Conservation (phyloP, 1,140 invertebrate genomes). For the Oncopodura yosiiana region DNA sequence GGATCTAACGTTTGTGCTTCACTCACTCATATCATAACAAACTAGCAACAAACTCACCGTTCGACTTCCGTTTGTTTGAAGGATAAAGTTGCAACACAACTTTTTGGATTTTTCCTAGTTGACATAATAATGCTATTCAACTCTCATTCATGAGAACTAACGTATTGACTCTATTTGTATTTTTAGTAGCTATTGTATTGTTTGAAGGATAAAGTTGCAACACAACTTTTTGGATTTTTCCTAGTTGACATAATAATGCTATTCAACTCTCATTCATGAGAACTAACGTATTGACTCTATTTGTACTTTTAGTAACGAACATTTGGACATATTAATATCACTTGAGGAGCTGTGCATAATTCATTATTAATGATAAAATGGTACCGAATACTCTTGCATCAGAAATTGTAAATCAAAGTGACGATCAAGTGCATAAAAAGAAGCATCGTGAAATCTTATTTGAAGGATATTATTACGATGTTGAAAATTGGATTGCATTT, state of each 20-base stretch:
- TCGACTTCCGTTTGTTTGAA: too few species aligned
- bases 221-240: too few species aligned
- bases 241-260: too few species aligned
- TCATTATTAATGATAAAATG: slow-evolving; percentile 8
- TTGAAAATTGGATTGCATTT: slow-evolving; percentile 6
- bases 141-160: background rate
- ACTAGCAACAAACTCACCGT: too few species aligned
- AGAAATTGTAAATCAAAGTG: background rate
- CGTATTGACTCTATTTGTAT: background rate
- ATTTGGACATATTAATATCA: background rate
- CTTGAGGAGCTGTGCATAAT: background rate
- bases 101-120: too few species aligned
- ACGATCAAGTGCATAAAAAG: background rate
- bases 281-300: background rate
- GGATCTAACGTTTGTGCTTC: too few species aligned
- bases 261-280: background rate
- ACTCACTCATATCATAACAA: too few species aligned
- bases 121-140: too few species aligned
- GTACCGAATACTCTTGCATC: slow-evolving; percentile 15
- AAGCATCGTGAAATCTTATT: slow-evolving; percentile 14
- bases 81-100: too few species aligned
- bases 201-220: too few species aligned
- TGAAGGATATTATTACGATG: slow-evolving; percentile 22
- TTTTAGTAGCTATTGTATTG: background rate
- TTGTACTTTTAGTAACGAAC: background rate